Evolutionary conservation across 2,888 invertebrate genomes (phyloP), one percentile per base, ranked within the genome.

Genomic region (Pyrocoelia pectoralis): DNA sequence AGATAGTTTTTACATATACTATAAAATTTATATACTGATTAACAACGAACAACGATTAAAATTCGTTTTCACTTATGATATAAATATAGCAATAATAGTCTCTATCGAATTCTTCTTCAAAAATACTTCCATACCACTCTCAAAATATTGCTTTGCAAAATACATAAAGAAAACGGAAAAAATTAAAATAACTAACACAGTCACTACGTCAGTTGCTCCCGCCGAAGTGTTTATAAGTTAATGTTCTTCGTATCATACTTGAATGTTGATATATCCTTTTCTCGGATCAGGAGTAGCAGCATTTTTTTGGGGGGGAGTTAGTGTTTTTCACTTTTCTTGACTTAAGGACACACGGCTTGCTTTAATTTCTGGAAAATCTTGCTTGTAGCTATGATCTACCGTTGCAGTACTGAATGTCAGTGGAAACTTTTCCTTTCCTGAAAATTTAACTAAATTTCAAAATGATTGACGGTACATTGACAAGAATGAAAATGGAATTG

Each of bases 61-160:
- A 52, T 56, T 58, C 58, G 52, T 43, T 24, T 57, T 49, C 40
- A 46, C 41, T 29, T 55, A 54, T 55, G 55, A 55, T 46, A 19
- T 55, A 33, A 29, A 55, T 48, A 49, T 61, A 46, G 24, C 41
- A 60, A 58, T 58, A 49, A 63, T 49, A 59, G 56, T 61, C 56
- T 61, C 60, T 61, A 61, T 40, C 41, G 43, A 43, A 61, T 61
- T 28, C 43, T 51, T 49, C 41, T 41, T 60, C 46, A n/a, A 61
- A 65, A 66, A 63, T 62, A 65, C 72, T 73, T 58, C 40, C 15
- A 40, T 51, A 24, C 24, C 6, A 5, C 41, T 54, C 54, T 72
- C 75, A 74, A 76, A 72, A 75, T 72, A 77, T 72, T 73, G 75
- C 74, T 72, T 68, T 73, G 73, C 59, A 75, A n/a, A 66, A 73